phyloP scores from a whole-genome alignment of 2,888 invertebrate species.

The Xanthorhoe designata region DNA sequence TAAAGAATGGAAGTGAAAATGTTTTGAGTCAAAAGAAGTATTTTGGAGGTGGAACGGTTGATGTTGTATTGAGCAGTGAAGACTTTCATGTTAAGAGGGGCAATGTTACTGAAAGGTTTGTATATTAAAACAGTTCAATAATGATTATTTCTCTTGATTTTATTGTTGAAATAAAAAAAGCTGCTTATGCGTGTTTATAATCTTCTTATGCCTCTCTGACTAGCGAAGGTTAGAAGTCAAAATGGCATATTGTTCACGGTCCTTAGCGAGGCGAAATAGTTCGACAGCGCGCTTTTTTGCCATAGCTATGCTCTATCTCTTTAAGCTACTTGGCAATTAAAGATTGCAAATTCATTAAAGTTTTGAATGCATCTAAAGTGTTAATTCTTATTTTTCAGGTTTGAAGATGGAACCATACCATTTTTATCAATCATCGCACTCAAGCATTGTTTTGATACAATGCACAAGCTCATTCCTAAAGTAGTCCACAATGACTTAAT shows the following conservation, averaged over 20 bases:
- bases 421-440: constrained; percentile 94
- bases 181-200: no score
- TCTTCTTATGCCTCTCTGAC: no score
- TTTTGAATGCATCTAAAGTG: no score
- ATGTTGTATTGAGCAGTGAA: constrained; percentile 90
- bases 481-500: constrained; percentile 77
- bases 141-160: background rate
- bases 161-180: background rate
- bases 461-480: constrained; percentile 87
- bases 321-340: no score
- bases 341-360: no score
- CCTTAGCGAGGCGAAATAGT: no score
- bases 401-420: constrained; percentile 97
- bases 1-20: constrained; percentile 87
- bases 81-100: constrained; percentile 90
- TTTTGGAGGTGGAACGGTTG: constrained; percentile 98
- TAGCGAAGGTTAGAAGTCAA: no score
- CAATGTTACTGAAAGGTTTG: constrained; percentile 89
- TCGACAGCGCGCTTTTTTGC: no score
- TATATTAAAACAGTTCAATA: background rate
- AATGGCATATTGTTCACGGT: no score
- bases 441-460: constrained; percentile 92
- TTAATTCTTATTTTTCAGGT: constrained; percentile 82
- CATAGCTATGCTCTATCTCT: no score
- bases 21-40: constrained; percentile 89